Conservation (phyloP, 2,113 vertebrate species). For the Sus scrofa region T2T-Sscrofa CM000817.6:4494001-4494500, state of each 20-base stretch:
- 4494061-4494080: not conserved
- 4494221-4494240: too few relatives aligned
- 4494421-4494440: not conserved
- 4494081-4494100: too few relatives aligned
- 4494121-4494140: too few relatives aligned
- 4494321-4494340: not conserved
- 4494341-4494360: not conserved
- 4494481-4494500: not conserved
- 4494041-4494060: not conserved
- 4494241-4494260: too few relatives aligned
- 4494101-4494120: too few relatives aligned
- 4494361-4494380: not conserved
- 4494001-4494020: not conserved
- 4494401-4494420: not conserved
- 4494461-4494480: not conserved
- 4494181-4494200: too few relatives aligned
- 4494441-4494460: not conserved
- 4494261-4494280: too few relatives aligned
- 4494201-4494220: too few relatives aligned
- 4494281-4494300: too few relatives aligned
- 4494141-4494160: too few relatives aligned
- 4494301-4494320: not conserved
- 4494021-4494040: not conserved
- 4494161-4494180: too few relatives aligned
- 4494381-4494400: not conserved